Conservation (phyloP, 2,113 vertebrate genomes). For the Falcunculus frontatus region DNA sequence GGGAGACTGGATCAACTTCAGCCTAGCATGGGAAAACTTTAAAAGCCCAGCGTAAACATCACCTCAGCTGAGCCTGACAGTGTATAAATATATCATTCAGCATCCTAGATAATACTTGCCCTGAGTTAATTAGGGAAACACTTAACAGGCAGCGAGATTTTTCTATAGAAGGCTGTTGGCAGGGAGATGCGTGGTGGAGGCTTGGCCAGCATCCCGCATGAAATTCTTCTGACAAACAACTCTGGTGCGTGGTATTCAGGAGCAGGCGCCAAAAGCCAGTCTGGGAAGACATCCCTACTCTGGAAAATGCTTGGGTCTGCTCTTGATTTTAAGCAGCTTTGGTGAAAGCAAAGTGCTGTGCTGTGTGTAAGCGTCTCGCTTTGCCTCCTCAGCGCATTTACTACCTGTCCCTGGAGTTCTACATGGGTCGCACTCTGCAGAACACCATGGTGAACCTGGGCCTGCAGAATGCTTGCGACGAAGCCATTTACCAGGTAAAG, state of each 20-base stretch:
- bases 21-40: background rate
- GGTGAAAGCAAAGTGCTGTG: background rate
- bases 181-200: background rate
- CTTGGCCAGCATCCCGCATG: background rate
- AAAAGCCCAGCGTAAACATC: background rate
- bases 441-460: conserved; percentile 92
- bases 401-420: conserved; percentile 89
- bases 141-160: conserved; percentile 20
- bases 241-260: background rate
- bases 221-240: conserved; percentile 36
- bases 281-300: background rate
- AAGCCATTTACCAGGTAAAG: conserved; percentile 87
- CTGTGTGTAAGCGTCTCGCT: background rate
- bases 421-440: conserved; percentile 90
- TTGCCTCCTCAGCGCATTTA: conserved; percentile 72
- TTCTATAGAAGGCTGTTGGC: conserved; percentile 63
- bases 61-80: background rate
- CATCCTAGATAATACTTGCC: conserved; percentile 16
- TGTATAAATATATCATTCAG: conserved; percentile 4
- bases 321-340: background rate
- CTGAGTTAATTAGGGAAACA: conserved; percentile 57
- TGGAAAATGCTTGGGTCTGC: background rate
- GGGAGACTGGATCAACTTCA: background rate
- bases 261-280: background rate
- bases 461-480: conserved; percentile 83